Evolutionary conservation across 2,797 vertebrate genomes (phyloP).

Genomic region (Spatula clypeata): DNA sequence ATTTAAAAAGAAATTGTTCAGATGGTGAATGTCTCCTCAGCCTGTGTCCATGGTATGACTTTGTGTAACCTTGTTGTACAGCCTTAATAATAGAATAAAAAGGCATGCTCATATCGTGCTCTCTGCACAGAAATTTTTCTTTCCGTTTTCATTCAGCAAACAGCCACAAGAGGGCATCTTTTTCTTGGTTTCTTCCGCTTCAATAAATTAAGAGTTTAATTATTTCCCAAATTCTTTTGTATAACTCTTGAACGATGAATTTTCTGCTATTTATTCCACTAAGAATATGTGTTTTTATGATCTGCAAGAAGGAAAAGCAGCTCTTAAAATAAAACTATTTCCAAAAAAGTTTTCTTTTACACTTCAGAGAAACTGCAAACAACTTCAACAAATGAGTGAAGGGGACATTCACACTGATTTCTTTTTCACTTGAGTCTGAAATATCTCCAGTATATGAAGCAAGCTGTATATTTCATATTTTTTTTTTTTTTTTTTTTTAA

Average conservation of each 20-base stretch:
- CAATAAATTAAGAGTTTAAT: neutral
- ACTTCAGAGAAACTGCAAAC: neutral
- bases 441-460: neutral
- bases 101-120: neutral
- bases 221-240: neutral
- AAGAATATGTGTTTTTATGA: neutral
- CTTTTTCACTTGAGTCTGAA: neutral
- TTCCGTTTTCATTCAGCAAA: neutral
- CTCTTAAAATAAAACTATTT: neutral
- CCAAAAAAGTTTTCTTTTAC: neutral
- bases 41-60: neutral
- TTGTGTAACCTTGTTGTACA: neutral
- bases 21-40: neutral
- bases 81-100: neutral
- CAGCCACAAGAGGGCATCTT: slow-evolving; percentile 82
- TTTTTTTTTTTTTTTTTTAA: neutral
- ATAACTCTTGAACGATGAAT: neutral
- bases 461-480: neutral
- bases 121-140: neutral
- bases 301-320: neutral
- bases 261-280: neutral
- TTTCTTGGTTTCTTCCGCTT: slow-evolving; percentile 71
- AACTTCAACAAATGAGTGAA: neutral
- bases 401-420: neutral
- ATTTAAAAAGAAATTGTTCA: neutral